These are phyloP conservation scores for Spatulosminthurus flaviceps DNA, from an alignment of 2,888 invertebrate species.

Conservation along the genomic window DNA sequence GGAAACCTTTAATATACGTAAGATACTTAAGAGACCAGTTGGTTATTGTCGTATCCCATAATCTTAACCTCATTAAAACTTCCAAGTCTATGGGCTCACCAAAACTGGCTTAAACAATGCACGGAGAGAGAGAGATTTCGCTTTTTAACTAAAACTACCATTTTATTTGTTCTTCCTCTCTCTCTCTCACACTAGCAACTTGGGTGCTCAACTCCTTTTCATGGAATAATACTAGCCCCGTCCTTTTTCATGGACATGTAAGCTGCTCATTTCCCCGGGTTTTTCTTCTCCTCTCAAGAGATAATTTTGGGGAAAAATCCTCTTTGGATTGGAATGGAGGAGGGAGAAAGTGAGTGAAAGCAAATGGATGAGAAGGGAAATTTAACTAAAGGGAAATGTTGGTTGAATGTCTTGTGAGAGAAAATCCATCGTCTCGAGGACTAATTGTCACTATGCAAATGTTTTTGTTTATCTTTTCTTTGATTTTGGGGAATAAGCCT, in stretches of 20 bases:
- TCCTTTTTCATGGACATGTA: no score
- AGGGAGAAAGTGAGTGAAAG: neutral
- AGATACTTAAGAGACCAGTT: constrained; percentile 18
- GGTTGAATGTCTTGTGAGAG: constrained; percentile 18
- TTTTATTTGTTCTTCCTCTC: no score
- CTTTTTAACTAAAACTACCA: no score
- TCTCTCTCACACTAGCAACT: no score
- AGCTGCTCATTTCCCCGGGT: neutral
- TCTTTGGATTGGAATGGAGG: neutral
- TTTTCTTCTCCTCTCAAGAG: neutral
- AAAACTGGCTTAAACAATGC: no score
- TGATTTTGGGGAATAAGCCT: constrained; percentile 26
- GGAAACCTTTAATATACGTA: neutral
- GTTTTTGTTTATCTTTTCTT: constrained; percentile 36
- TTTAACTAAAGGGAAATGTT: no score
- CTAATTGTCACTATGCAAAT: constrained; percentile 36
- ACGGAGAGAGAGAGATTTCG: no score
- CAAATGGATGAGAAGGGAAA: neutral
- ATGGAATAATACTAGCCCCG: no score
- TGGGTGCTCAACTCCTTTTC: no score
- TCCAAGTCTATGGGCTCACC: neutral
- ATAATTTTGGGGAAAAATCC: neutral
- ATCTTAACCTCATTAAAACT: constrained; percentile 39
- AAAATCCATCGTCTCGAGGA: neutral
- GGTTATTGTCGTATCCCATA: constrained; percentile 34